Percentiles rank a stretch among this genome's conserved stretches.
Evolutionary conservation across 2,113 vertebrate species (phyloP).

Genomic region (Alexandromys fortis): DNA sequence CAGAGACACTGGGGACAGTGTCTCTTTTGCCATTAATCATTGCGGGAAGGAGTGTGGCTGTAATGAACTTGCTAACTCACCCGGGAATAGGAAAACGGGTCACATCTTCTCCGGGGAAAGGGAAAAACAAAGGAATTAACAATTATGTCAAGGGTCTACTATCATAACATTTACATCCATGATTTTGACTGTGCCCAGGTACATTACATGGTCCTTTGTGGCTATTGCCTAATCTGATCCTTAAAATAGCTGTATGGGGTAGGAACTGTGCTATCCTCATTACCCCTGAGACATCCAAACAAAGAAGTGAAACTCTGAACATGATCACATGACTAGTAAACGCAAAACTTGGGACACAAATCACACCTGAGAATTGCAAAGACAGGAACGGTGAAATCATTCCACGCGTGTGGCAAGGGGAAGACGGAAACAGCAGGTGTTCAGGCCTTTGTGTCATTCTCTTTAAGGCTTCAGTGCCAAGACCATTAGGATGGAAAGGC

Average conservation of each 20-base stretch:
- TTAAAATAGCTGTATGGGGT: slow-evolving; percentile 13
- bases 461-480: neutral
- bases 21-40: neutral
- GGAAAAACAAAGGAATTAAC: slow-evolving; percentile 19
- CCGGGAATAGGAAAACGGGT: slow-evolving; percentile 2
- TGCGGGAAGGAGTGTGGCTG: neutral
- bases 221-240: slow-evolving; percentile 10
- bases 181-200: neutral
- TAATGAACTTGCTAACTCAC: neutral
- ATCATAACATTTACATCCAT: neutral
- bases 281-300: neutral
- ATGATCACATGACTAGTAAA: slow-evolving; percentile 3
- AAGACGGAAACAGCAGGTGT: neutral
- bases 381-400: neutral
- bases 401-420: neutral
- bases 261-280: neutral
- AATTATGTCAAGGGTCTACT: neutral
- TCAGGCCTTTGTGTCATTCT: neutral
- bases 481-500: neutral
- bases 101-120: neutral
- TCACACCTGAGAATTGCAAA: neutral
- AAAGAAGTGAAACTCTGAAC: neutral
- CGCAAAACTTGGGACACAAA: slow-evolving; percentile 12
- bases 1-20: neutral
- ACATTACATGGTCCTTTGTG: slow-evolving; percentile 7